These are phyloP conservation scores for Osmerus mordax DNA, from an alignment of 2,113 vertebrate genomes.

Conservation along the genomic window DNA sequence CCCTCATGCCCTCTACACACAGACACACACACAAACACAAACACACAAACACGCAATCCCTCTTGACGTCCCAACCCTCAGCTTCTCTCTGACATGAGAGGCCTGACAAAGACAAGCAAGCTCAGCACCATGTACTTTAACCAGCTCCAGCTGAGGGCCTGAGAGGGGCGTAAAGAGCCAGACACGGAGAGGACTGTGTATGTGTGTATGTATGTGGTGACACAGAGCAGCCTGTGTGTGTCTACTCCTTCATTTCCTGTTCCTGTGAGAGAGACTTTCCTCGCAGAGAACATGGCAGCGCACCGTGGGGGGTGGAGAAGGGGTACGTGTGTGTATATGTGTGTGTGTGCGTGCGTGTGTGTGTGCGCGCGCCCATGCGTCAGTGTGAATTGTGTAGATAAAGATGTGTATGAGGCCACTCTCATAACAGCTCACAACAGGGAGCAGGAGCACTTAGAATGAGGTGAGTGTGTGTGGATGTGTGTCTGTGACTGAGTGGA, in stretches of 20 bases:
- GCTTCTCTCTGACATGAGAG: conserved; percentile 58
- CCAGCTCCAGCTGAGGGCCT: conserved; percentile 91
- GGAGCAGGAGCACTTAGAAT: conserved; percentile 30
- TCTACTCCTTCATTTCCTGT: conserved; percentile 92
- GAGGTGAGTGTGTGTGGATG: neutral
- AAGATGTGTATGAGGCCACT: neutral
- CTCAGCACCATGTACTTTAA: conserved; percentile 86
- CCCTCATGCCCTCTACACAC: neutral
- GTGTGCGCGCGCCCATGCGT: neutral
- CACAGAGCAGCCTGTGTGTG: conserved; percentile 83
- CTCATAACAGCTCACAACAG: conserved; percentile 7
- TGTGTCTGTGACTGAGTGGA: conserved; percentile 54
- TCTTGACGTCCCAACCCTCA: conserved; percentile 46
- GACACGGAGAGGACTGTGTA: neutral
- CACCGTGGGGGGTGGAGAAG: conserved; percentile 74
- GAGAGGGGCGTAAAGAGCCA: conserved; percentile 30
- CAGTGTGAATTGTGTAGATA: neutral
- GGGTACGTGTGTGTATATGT: conserved; percentile 23
- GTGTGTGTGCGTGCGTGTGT: conserved; percentile 26
- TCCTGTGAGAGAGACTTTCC: conserved; percentile 81
- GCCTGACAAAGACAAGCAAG: conserved; percentile 78
- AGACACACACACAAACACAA: conserved; percentile 12
- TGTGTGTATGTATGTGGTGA: conserved; percentile 52
- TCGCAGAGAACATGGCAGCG: conserved; percentile 89
- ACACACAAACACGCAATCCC: conserved; percentile 34